A percentile compares a stretch with the other conserved stretches of the same genome.
Conservation (phyloP, 1,140 invertebrate species). For the Himalopsyche phryganea region DNA sequence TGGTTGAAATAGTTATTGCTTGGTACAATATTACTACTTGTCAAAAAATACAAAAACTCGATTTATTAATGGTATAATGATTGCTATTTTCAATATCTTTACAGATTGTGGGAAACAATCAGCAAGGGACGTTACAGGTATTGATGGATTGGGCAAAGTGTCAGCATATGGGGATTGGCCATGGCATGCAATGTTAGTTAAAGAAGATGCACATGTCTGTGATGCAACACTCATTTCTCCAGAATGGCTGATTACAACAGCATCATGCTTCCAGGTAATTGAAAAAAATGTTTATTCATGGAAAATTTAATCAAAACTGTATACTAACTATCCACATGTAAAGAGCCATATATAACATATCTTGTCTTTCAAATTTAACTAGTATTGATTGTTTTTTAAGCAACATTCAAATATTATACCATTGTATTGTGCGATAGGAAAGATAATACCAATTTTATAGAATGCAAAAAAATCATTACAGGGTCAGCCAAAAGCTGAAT, state of each 20-base stretch:
- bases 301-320: no score
- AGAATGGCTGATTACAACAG: constrained; percentile 81
- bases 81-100: constrained; percentile 19
- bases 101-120: constrained; percentile 75
- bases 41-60: no score
- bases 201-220: constrained; percentile 81
- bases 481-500: constrained; percentile 81
- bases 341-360: not conserved
- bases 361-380: not conserved
- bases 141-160: constrained; percentile 62
- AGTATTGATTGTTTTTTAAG: not conserved
- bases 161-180: constrained; percentile 81
- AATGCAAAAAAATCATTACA: constrained; percentile 16
- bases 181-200: constrained; percentile 80
- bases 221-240: constrained; percentile 76
- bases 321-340: no score
- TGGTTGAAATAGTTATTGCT: no score
- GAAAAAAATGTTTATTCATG: not conserved
- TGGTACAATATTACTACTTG: no score
- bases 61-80: no score
- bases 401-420: not conserved
- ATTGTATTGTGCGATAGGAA: not conserved
- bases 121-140: constrained; percentile 53
- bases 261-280: constrained; percentile 78
- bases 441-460: not conserved